Evolutionary conservation across 2,888 invertebrate genomes (phyloP).

Genomic region (Noctuana brunneofusca): DNA sequence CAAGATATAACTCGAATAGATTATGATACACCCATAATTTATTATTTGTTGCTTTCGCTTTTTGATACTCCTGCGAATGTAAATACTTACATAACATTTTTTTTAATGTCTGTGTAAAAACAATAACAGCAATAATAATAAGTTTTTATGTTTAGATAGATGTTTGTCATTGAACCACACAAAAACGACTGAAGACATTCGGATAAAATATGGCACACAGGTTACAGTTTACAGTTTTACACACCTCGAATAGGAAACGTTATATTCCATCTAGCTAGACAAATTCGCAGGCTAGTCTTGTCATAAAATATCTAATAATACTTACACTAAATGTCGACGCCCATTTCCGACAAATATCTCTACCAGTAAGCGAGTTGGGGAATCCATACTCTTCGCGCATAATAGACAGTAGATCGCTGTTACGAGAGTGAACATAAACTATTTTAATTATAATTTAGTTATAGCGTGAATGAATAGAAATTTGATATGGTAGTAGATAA

Average conservation of each 20-base stretch:
- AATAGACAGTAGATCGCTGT: slow-evolving; percentile 62
- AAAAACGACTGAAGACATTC: no score
- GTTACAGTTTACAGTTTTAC: no score
- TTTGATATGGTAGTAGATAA: slow-evolving; percentile 23
- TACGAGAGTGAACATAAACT: neutral
- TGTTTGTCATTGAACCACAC: no score
- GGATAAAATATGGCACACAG: no score
- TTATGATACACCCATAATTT: slow-evolving; percentile 70
- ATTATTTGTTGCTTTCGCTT: slow-evolving; percentile 72
- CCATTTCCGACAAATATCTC: slow-evolving; percentile 71
- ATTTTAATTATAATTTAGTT: slow-evolving; percentile 11
- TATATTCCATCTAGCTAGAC: no score
- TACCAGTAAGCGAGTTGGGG: slow-evolving; percentile 61
- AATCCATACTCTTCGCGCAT: slow-evolving; percentile 72
- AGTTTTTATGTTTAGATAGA: no score
- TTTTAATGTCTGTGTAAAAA: no score
- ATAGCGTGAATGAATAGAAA: slow-evolving; percentile 3
- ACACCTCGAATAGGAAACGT: no score
- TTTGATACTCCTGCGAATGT: slow-evolving; percentile 67
- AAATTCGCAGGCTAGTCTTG: neutral
- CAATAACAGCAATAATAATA: no score
- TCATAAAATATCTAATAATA: slow-evolving; percentile 24
- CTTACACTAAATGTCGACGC: slow-evolving; percentile 66
- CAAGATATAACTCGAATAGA: slow-evolving; percentile 69
- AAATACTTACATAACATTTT: no score